Conservation (phyloP, 2,797 vertebrate species). For the Semaprochilodus insignis region DNA sequence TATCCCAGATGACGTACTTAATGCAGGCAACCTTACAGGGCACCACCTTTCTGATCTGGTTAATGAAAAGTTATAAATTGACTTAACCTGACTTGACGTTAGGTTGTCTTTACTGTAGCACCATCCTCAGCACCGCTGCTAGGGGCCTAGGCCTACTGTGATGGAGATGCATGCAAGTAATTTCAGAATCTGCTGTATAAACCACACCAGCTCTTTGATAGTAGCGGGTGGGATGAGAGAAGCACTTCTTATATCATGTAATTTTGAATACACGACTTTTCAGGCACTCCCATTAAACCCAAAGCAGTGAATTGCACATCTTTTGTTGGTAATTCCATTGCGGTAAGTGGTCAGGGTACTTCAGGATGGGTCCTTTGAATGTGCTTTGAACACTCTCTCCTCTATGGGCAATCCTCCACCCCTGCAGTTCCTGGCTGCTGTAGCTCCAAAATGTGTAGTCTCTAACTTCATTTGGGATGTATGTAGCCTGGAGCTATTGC, state of each 20-base stretch:
- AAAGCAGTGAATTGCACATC: neutral
- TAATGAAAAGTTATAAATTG: conserved; percentile 4
- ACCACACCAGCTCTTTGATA: neutral
- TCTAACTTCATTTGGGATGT: conserved; percentile 54
- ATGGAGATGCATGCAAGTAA: neutral
- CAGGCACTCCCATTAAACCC: neutral
- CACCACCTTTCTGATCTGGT: conserved; percentile 33
- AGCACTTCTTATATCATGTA: neutral
- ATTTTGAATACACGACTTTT: neutral
- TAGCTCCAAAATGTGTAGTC: conserved; percentile 46
- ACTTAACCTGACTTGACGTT: neutral
- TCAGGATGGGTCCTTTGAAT: neutral
- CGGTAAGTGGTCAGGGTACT: neutral
- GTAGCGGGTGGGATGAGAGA: conserved; percentile 1
- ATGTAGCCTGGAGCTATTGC: neutral
- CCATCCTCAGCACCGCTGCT: neutral
- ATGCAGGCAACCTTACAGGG: conserved; percentile 41
- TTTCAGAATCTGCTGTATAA: conserved; percentile 3
- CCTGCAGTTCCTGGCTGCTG: conserved; percentile 35
- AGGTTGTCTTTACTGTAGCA: conserved; percentile 38
- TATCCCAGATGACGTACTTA: conserved; percentile 31
- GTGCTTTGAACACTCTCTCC: neutral
- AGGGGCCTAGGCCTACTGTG: neutral
- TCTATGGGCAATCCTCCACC: conserved; percentile 1
- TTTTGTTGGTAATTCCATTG: neutral